Evolutionary conservation across 2,888 invertebrate genomes (phyloP), one percentile per base, ranked within the genome.

Genomic region (Dasypogon diadema): DNA sequence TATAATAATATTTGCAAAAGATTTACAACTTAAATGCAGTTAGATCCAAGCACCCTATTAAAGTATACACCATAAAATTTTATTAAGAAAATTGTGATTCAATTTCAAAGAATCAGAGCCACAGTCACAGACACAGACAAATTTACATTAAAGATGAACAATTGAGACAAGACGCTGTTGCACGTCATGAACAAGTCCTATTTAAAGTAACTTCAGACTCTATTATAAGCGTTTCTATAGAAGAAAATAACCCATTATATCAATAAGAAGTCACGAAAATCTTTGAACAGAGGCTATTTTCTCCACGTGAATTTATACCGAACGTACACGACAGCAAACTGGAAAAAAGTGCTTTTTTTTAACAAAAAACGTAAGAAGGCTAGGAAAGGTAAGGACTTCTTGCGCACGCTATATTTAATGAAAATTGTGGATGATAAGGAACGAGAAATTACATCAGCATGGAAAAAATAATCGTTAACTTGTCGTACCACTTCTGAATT

Each of bases 401-500:
- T 60, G 37, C 60, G 60, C 60, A 60, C 60, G 60, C 18, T 21
- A 60, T 5, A 2, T 10, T 34, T 37, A 60, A 18, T 60, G 34
- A 30, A 16, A 21, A 37, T 34, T 60, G 16, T 60, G 12, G 37
- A 60, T 37, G 60, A 60, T 60, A 60, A 60, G 37, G 21, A 42
- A 22, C 22, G 37, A n/a, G 30, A 2, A 58, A 16, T 60, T 60
- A n/a, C 58, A 58, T 16, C 24, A 58, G 8, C 14, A n/a, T n/a
- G 26, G 26, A 58, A 56, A 60, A 60, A 18, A 21, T 37, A 16
- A 37, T 18, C n/a, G 60, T 60, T 60, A 60, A 60, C 60, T 58
- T 30, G 14, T 16, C 26, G 12, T 14, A 24, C 37, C 3, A 30
- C 30, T 30, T 3, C 30, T 30, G 8, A 8, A 30, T 30, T 30